Evolutionary conservation across 2,113 vertebrate genomes (phyloP).

Genomic region (Siniperca chuatsi): DNA sequence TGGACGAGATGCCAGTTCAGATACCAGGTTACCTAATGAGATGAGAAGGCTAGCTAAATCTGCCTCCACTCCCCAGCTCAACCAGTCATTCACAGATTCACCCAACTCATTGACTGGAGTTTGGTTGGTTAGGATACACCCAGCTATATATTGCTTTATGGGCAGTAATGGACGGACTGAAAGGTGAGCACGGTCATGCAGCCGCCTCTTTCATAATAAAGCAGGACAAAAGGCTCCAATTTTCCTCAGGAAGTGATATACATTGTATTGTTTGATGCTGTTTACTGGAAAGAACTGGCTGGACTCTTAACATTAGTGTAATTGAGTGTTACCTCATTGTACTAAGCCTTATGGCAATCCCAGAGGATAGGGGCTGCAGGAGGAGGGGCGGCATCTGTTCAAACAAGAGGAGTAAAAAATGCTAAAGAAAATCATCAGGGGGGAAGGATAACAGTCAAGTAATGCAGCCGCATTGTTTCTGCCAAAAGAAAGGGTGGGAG

Average conservation of each 20-base stretch:
- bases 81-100: constrained; percentile 18
- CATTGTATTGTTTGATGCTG: constrained; percentile 70
- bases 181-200: constrained; percentile 69
- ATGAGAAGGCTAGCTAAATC: constrained; percentile 13
- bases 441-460: constrained; percentile 80
- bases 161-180: constrained; percentile 15
- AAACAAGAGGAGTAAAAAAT: constrained; percentile 83
- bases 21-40: constrained; percentile 8
- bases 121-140: not conserved
- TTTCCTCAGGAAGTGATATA: constrained; percentile 67
- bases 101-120: not conserved
- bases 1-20: not conserved
- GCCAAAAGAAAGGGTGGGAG: constrained; percentile 72
- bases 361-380: constrained; percentile 68
- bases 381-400: constrained; percentile 83
- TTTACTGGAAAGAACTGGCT: constrained; percentile 72
- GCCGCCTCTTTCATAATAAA: constrained; percentile 66
- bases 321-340: constrained; percentile 76
- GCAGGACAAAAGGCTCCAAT: constrained; percentile 57
- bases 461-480: constrained; percentile 80
- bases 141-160: constrained; percentile 33
- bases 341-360: constrained; percentile 62
- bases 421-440: constrained; percentile 80
- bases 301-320: constrained; percentile 73
- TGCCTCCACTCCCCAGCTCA: not conserved